Conservation (phyloP, 2,113 vertebrate species). For the Promerops cafer region DNA sequence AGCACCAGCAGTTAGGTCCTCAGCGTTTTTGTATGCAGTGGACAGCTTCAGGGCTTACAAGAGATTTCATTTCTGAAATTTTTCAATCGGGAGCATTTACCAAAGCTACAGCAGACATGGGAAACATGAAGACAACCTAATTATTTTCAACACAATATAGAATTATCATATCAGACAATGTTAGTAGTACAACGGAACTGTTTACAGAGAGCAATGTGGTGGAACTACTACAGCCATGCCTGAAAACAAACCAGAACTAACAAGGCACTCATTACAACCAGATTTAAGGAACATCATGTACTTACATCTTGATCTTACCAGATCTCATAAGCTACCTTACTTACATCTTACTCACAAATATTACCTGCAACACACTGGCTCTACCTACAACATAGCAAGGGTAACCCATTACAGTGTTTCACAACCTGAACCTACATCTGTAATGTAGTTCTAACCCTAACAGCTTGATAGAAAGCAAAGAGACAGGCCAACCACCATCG, state of each 20-base stretch:
- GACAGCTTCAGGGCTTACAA: not conserved
- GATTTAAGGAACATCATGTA: not conserved
- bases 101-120: not conserved
- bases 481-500: accelerated
- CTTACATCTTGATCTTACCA: not conserved
- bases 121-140: not conserved
- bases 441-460: not conserved
- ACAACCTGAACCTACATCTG: not conserved
- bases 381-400: not conserved
- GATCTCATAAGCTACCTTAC: not conserved
- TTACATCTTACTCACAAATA: not conserved
- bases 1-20: not conserved
- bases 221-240: not conserved
- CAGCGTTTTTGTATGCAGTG: not conserved
- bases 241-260: not conserved
- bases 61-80: not conserved
- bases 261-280: not conserved
- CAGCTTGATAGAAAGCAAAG: not conserved
- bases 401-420: not conserved
- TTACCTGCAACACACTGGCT: not conserved
- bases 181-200: not conserved
- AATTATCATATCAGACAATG: not conserved
- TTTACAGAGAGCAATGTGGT: not conserved
- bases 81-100: not conserved
- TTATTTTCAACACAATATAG: not conserved